Base-by-base conservation (phyloP, 1,140 invertebrate genomes). In the Zaprionus vittiger region DNA sequence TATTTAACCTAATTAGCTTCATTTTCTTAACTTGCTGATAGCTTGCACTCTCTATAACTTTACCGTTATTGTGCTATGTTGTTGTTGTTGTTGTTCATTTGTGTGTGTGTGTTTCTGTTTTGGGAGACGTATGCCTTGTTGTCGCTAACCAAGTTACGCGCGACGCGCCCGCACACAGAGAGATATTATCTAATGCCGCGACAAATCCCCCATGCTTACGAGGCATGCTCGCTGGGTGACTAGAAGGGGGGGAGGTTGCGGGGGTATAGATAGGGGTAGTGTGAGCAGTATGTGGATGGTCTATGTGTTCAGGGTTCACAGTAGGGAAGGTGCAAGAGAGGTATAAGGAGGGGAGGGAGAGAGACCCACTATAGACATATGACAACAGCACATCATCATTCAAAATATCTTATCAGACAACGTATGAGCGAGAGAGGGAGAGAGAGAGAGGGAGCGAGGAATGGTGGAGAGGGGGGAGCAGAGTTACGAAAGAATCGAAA, bases 371-470 rank as follows among this genome's bases (percentile, higher is more conserved):
- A 44, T 73, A 73, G 79, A 73, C 84, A 76, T 76, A 75, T 87
- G 84, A 87, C 84, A 87, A 81, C 75, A 70, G 84, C 84, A 89
- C 84, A 89, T 89, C 84, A 89, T 89, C 85, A 89, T 89, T 89
- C 85, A 89, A 89, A 89, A 79, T 89, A 89, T 89, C 84, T 89
- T 89, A 89, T 89, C 84, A 82, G 69, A 67, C 55, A 12, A 63
- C 26, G 47, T 52, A 54, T 7, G 28, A 47, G 7, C 17, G 20
- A 12, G 38, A 49, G 22, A 37, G 57, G 55, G 61, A 14, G 26
- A 24, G 52, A 26, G 15, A 24, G 17, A 5, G 34, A 52, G 38
- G 15, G 28, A 20, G 20, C 11, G 26, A 31, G 68, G 38, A 26
- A 4, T 24, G 12, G 12, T 7, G 22, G 14, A 37, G 22, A 5